These are phyloP conservation scores for Dorcus hopei DNA, from an alignment of 2,888 invertebrate genomes.

Conservation along the genomic window DNA sequence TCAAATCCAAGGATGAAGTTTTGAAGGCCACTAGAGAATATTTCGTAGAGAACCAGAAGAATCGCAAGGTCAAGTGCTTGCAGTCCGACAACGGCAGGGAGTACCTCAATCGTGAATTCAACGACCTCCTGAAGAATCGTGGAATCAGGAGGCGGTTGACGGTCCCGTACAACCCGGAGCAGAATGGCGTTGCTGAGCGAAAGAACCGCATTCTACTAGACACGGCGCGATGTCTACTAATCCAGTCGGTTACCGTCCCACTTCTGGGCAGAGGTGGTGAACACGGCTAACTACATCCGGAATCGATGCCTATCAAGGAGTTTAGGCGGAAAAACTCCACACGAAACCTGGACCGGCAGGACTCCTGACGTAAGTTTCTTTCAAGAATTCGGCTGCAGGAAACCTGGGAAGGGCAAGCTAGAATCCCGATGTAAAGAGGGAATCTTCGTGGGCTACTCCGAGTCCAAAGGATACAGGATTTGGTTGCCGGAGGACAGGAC, in stretches of 20 bases:
- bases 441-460: constrained; percentile 14
- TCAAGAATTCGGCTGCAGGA: no score
- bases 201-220: constrained; percentile 36
- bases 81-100: constrained; percentile 28
- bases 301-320: constrained; percentile 30
- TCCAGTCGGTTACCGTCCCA: constrained; percentile 9
- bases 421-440: constrained; percentile 13
- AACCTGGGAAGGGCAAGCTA: not conserved
- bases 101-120: constrained; percentile 19
- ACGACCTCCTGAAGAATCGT: constrained; percentile 10
- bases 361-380: no score
- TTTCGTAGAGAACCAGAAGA: constrained; percentile 26
- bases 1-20: constrained; percentile 27
- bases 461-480: constrained; percentile 20
- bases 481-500: no score
- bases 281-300: constrained; percentile 34
- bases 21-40: constrained; percentile 20
- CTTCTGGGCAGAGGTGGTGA: constrained; percentile 38
- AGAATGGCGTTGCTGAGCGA: constrained; percentile 1
- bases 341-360: constrained; percentile 12
- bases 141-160: constrained; percentile 24
- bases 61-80: constrained; percentile 10
- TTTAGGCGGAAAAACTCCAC: constrained; percentile 25
- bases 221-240: constrained; percentile 32
- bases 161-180: constrained; percentile 16